phyloP scores from a whole-genome alignment of 2,888 invertebrate species.

The Matsumyia berberina region DNA sequence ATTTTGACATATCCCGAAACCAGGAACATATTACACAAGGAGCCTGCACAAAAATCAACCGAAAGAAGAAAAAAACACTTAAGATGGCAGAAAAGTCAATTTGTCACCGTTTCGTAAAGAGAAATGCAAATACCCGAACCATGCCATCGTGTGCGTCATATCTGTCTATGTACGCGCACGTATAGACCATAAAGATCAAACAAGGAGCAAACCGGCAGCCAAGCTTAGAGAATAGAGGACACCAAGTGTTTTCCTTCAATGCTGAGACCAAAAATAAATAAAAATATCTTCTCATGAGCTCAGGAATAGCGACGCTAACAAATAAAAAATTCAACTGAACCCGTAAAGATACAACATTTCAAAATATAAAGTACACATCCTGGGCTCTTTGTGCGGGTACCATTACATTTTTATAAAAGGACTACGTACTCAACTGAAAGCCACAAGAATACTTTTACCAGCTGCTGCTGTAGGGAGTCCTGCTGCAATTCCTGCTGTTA shows the following conservation, averaged over 20 bases:
- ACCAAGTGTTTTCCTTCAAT: constrained; percentile 60
- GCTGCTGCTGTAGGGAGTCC: constrained; percentile 49
- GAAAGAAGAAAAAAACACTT: neutral
- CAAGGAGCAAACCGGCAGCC: constrained; percentile 17
- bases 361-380: constrained; percentile 66
- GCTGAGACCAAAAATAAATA: constrained; percentile 64
- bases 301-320: constrained; percentile 46
- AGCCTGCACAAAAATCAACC: neutral
- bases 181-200: constrained; percentile 27
- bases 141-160: neutral
- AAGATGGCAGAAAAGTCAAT: constrained; percentile 25
- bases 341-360: constrained; percentile 68
- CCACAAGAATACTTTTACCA: constrained; percentile 62
- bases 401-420: constrained; percentile 63
- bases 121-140: constrained; percentile 56
- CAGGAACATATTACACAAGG: neutral
- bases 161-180: constrained; percentile 12
- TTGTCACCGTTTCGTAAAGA: constrained; percentile 25
- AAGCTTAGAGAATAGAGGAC: constrained; percentile 28
- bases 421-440: constrained; percentile 60
- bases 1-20: neutral
- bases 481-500: constrained; percentile 38
- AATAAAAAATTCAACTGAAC: constrained; percentile 50
- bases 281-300: constrained; percentile 48
- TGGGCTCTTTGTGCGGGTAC: constrained; percentile 52